Evolutionary conservation across 2,113 vertebrate species (phyloP), one percentile per base, ranked within the genome.

Genomic region (Orientallactaga bullata): DNA sequence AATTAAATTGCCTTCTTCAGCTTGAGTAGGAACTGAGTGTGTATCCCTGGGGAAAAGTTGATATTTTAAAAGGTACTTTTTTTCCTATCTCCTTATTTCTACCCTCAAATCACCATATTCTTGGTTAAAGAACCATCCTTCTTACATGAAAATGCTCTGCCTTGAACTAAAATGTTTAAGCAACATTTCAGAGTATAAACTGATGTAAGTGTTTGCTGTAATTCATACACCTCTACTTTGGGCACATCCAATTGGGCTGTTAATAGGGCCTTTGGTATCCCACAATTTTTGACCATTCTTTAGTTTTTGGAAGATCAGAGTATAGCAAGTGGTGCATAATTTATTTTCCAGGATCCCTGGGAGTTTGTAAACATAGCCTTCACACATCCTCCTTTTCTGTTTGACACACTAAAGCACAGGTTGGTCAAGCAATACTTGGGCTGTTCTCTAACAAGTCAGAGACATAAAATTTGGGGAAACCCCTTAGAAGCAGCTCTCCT

Each of bases 71-170:
- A 87, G 3, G 16, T 47, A 83, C 94, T 85, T 83, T 68, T 47
- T 28, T 7, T n/a, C n/a, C 30, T 17, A 72, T 86, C 12, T 94
- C 35, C 82, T 32, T 96, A 21, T 93, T 95, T 85, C 79, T 89
- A 21, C 30, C 5, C 42, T 87, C 71, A 92, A 83, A 87, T 91
- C 61, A 91, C n/a, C 84, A 1, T 80, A 78, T 91, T 91, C 80
- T 92, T 92, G 71, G 92, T n/a, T 73, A 51, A 55, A 72, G 92
- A 87, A 82, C 85, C 32, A 92, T 91, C 47, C 24, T 83, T 94
- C 83, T 91, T 82, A 76, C 86, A 66, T 94, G 86, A 85, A 90
- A 89, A 95, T 94, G 42, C 21, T 88, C 79, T 94, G 26, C 30
- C 68, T 76, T 88, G 74, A 72, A 79, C 39, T 32, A 65, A 88